These are phyloP conservation scores for Columba janthina DNA, from an alignment of 2,113 vertebrate species.

Conservation along the genomic window DNA sequence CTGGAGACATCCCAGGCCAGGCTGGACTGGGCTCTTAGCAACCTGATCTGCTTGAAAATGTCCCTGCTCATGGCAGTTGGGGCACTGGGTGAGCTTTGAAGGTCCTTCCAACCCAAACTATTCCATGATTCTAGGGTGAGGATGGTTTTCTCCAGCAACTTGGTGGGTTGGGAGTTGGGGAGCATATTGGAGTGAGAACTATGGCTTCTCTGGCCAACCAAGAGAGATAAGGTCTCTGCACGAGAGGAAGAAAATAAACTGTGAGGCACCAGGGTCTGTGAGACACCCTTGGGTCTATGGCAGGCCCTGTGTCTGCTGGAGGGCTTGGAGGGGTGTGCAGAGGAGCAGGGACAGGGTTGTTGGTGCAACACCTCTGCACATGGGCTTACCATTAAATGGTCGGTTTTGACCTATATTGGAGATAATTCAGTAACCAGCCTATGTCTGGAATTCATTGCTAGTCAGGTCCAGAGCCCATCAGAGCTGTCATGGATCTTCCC, in stretches of 20 bases:
- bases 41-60: too few species aligned
- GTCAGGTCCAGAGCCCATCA: neutral
- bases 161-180: neutral
- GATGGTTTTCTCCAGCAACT: neutral
- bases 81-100: too few species aligned
- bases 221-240: neutral
- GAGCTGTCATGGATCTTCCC: neutral
- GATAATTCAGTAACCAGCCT: neutral
- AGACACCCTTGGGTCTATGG: neutral
- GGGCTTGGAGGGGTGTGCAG: neutral
- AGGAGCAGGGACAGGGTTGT: neutral
- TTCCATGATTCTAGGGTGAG: too few species aligned
- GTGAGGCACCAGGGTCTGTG: neutral
- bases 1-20: too few species aligned
- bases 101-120: too few species aligned
- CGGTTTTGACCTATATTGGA: neutral
- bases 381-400: rapidly evolving
- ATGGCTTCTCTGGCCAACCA: neutral
- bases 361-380: neutral
- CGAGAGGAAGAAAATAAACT: neutral
- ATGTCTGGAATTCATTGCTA: neutral
- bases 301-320: neutral
- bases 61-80: too few species aligned
- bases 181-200: neutral
- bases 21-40: too few species aligned